A percentile compares a stretch with the other conserved stretches of the same genome.
Conservation (phyloP, 2,797 vertebrate genomes). For the Tauraco hartlaubi region DNA sequence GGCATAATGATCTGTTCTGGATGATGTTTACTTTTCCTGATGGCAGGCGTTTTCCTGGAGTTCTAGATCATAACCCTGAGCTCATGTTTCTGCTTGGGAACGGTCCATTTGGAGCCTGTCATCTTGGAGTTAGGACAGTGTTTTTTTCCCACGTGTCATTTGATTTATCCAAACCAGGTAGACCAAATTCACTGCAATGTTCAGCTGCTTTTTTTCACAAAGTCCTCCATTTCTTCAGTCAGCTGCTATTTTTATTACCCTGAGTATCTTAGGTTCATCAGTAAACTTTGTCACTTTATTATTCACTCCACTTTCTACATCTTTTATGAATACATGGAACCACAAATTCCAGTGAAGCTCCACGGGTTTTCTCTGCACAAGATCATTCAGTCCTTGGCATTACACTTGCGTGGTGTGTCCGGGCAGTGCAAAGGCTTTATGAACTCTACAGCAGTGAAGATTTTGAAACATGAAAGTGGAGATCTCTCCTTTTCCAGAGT, state of each 20-base stretch:
- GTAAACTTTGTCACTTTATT: neutral
- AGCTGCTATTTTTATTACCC: neutral
- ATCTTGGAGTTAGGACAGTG: neutral
- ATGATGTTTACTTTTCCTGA: neutral
- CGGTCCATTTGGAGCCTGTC: neutral
- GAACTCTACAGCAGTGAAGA: neutral
- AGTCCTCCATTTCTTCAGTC: neutral
- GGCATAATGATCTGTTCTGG: neutral
- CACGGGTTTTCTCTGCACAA: fast-evolving
- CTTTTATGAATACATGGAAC: neutral
- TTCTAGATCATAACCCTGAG: neutral
- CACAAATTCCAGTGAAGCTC: neutral
- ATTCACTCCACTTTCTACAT: neutral
- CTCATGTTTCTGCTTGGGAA: fast-evolving
- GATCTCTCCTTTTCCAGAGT: neutral
- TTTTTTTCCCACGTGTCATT: fast-evolving
- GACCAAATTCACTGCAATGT: neutral
- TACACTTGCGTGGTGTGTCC: neutral
- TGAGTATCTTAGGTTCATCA: neutral
- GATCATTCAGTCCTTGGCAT: neutral
- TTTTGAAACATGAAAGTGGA: neutral
- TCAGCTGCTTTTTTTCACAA: neutral
- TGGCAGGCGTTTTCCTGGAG: neutral
- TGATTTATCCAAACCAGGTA: neutral
- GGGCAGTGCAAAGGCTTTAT: neutral